Conservation (phyloP, 2,113 vertebrate genomes). For the Climacteris rufus region DNA sequence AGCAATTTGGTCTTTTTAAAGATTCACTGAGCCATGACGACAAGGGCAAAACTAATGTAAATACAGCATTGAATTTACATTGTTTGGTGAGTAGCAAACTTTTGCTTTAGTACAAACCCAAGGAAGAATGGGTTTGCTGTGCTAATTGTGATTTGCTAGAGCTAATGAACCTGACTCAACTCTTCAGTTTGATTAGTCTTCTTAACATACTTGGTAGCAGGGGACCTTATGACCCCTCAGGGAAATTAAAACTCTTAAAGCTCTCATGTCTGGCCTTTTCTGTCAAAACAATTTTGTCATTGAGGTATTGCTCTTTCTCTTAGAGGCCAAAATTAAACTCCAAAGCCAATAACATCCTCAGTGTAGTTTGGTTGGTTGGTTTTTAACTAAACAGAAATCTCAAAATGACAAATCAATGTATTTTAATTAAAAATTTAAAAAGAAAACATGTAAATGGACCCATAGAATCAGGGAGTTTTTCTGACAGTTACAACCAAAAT, state of each 20-base stretch:
- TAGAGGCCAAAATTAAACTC: not conserved
- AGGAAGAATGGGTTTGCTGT: not conserved
- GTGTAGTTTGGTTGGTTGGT: not conserved
- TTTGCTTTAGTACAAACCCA: not conserved
- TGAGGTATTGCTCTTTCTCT: not conserved
- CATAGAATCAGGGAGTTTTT: not conserved
- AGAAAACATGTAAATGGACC: not conserved
- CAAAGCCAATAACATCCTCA: not conserved
- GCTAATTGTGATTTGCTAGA: not conserved
- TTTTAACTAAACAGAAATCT: conserved; percentile 15
- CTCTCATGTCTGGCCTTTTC: not conserved
- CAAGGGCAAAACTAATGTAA: not conserved
- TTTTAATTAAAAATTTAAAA: not conserved
- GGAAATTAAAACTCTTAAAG: conserved; percentile 53
- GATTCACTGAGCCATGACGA: not conserved
- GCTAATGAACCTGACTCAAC: conserved; percentile 15
- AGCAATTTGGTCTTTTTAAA: not conserved
- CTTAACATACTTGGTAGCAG: conserved; percentile 21
- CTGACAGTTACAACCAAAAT: not conserved
- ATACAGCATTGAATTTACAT: not conserved
- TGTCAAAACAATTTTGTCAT: conserved; percentile 6
- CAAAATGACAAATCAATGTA: conserved; percentile 12
- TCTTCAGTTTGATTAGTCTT: conserved; percentile 29
- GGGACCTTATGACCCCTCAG: conserved; percentile 19
- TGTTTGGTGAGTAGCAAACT: not conserved